phyloP scores from a whole-genome alignment of 2,113 vertebrate species.

The Ramphastos sulfuratus region DNA sequence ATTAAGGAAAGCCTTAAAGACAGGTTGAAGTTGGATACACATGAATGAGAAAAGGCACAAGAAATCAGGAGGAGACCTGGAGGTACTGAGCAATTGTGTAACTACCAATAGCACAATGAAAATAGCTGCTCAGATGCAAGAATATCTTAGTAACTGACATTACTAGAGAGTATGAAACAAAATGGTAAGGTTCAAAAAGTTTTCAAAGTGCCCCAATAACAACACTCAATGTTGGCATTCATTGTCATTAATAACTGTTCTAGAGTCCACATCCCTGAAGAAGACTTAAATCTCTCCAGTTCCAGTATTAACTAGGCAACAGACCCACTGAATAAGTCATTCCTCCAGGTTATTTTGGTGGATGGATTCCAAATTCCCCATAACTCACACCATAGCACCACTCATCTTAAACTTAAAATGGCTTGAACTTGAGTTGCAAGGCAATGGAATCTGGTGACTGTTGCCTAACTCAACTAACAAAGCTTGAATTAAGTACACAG shows the following conservation, averaged over 20 bases:
- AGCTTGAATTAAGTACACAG: not conserved
- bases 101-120: not conserved
- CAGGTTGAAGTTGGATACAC: not conserved
- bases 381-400: not conserved
- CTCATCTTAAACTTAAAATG: not conserved
- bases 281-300: not conserved
- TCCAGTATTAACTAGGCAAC: not conserved
- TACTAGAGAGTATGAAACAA: not conserved
- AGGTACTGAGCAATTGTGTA: not conserved
- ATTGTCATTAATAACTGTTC: not conserved
- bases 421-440: not conserved
- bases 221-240: not conserved
- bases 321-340: not conserved
- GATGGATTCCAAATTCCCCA: not conserved
- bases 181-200: not conserved
- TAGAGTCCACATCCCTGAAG: not conserved
- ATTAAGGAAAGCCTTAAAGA: not conserved
- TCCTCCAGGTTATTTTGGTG: not conserved
- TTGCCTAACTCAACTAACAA: not conserved
- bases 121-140: not conserved
- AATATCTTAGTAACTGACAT: not conserved
- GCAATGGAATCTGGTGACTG: not conserved
- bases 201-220: not conserved
- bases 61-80: not conserved
- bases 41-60: not conserved